Percentiles rank a stretch among this genome's conserved stretches.
phyloP scores from a whole-genome alignment of 2,113 vertebrate genomes.

The Mystacornis crossleyi region DNA sequence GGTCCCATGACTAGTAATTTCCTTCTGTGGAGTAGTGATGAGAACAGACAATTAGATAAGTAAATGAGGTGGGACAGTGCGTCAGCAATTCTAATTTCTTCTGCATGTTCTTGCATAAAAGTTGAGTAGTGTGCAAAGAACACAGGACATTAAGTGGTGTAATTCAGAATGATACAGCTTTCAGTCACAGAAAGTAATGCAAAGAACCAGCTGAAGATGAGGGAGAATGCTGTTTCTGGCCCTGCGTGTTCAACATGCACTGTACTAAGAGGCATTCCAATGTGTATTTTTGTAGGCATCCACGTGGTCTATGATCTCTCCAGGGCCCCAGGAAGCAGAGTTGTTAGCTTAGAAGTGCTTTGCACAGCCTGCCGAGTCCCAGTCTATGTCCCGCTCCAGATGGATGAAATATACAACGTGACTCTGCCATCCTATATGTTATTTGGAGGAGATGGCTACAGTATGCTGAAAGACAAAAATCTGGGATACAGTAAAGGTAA shows the following conservation, averaged over 20 bases:
- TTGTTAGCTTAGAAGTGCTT: conserved; percentile 77
- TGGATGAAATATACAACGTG: conserved; percentile 78
- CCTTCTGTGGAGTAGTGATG: background rate
- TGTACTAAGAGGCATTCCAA: background rate
- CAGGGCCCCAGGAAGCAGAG: conserved; percentile 68
- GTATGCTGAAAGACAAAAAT: conserved; percentile 80
- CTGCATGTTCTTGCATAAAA: background rate
- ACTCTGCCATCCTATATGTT: conserved; percentile 82
- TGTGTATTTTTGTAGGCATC: conserved; percentile 77
- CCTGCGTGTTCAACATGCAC: background rate
- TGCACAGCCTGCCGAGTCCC: conserved; percentile 88
- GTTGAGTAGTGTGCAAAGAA: background rate
- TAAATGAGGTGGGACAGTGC: background rate
- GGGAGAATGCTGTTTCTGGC: background rate
- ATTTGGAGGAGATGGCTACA: conserved; percentile 85
- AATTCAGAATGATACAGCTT: background rate
- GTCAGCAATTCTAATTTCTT: background rate
- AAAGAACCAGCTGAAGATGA: background rate
- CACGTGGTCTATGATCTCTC: conserved; percentile 83
- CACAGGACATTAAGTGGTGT: background rate
- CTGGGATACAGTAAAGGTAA: conserved; percentile 87
- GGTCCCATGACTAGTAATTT: background rate
- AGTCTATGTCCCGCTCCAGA: conserved; percentile 76
- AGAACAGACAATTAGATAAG: background rate
- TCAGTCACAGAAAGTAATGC: accelerated